A percentile compares a stretch with the other conserved stretches of the same genome.
Evolutionary conservation across 2,797 vertebrate species (phyloP).

Genomic region (Enteromius paludinosus): DNA sequence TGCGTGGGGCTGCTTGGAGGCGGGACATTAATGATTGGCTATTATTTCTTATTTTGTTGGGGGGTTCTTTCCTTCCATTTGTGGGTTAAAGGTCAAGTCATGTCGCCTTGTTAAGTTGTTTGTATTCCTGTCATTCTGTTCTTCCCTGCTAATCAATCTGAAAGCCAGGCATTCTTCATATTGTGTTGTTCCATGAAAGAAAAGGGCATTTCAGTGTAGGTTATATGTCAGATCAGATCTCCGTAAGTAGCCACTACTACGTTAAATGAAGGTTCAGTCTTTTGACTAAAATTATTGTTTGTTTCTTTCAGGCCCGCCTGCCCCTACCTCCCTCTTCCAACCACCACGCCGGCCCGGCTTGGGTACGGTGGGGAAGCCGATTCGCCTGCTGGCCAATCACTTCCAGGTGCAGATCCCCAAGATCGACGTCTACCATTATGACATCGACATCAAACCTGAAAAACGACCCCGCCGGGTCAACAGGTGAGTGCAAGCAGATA

Average conservation of each 20-base stretch:
- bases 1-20: constrained; percentile 75
- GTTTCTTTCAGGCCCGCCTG: constrained; percentile 80
- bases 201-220: background rate
- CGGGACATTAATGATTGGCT: constrained; percentile 67
- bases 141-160: background rate
- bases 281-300: constrained; percentile 11
- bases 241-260: background rate
- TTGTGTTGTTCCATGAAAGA: background rate
- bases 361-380: constrained; percentile 98
- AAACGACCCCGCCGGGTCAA: constrained; percentile 97
- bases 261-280: background rate
- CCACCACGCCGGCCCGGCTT: constrained; percentile 96
- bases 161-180: background rate
- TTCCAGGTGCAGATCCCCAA: constrained; percentile 99
- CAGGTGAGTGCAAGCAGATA: constrained; percentile 78
- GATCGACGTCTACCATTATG: constrained; percentile 99
- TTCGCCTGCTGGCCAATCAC: constrained; percentile 96
- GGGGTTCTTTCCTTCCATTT: constrained; percentile 6
- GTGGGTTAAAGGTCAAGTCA: constrained; percentile 64
- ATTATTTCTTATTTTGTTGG: constrained; percentile 68
- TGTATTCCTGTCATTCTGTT: background rate
- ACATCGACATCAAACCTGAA: constrained; percentile 99
- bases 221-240: background rate
- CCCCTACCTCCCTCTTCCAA: constrained; percentile 92
- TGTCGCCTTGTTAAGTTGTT: background rate